Conservation (phyloP, 2,113 vertebrate genomes). For the Puffinus mauretanicus region DNA sequence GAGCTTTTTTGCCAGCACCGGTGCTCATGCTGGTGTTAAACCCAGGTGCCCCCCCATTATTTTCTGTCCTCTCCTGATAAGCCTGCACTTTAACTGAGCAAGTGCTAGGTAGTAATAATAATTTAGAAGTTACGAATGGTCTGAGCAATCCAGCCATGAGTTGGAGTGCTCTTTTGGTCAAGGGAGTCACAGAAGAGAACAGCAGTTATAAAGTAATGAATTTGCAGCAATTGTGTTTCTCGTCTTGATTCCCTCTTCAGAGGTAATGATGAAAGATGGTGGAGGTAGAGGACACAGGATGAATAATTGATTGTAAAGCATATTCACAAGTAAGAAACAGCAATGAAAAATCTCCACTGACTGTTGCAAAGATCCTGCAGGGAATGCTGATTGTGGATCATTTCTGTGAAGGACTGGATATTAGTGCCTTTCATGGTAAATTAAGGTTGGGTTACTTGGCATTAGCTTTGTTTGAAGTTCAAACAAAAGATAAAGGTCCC, state of each 20-base stretch:
- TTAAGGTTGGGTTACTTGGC: conserved; percentile 33
- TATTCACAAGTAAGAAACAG: neutral
- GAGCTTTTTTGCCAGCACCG: neutral
- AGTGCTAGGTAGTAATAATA: neutral
- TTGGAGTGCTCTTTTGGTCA: neutral
- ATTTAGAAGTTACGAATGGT: neutral
- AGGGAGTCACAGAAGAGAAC: neutral
- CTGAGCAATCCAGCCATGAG: neutral
- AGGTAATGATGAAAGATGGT: neutral
- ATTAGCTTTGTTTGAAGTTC: conserved; percentile 42
- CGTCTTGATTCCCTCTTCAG: neutral
- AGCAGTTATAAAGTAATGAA: neutral
- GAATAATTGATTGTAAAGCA: neutral
- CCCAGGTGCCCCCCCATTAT: rapidly evolving
- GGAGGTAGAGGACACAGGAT: neutral
- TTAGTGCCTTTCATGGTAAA: conserved; percentile 37
- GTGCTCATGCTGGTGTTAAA: neutral
- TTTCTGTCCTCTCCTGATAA: neutral
- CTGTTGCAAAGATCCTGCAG: neutral
- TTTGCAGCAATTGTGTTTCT: neutral
- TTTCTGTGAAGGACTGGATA: conserved; percentile 20
- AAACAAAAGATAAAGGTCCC: conserved; percentile 39
- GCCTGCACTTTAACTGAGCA: neutral
- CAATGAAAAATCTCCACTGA: neutral
- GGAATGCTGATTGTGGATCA: neutral